Base-by-base conservation (phyloP, 1,140 invertebrate genomes). In the Leptinotarsa undecemlineata region DNA sequence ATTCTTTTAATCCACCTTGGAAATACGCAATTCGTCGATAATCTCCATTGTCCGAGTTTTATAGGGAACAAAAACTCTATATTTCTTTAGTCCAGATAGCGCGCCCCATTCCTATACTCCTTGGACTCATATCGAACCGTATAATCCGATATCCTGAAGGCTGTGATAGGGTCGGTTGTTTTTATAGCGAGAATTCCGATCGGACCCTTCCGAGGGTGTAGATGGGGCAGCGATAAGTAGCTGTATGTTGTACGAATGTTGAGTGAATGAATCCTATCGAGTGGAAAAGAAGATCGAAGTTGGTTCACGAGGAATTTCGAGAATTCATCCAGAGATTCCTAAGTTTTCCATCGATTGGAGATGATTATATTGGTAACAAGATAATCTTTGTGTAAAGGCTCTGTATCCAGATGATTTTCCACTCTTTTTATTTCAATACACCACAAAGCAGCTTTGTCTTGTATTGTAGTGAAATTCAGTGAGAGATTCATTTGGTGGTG, bases 101-200 rank as follows among this genome's bases (percentile, higher is more conserved):
- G 33, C n/a, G 1, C 15, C 51, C 51, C 51, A 57, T 57, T 57
- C 51, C 33, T 57, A 1, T 57, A 57, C 51, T 57, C n/a, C 51
- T 17, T 57, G 51, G 51, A 57, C 15, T 57, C n/a, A 57, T 57
- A 19, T 57, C 51, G 51, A 57, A 57, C 51, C 51, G 17, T 17
- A 57, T 57, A 57, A 57, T 57, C 51, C n/a, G 51, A 57, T 57
- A 57, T 57, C 51, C 51, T n/a, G 51, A 57, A 57, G 51, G 51
- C 51, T 57, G 15, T 57, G 51, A 57, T 57, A 19, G 51, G 51
- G n/a, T 57, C 51, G 51, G 17, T 57, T 57, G 51, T 57, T 57
- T 57, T 57, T 57, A 57, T 57, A 57, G 51, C 15, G 17, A 19
- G 17, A 57, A 57, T 57, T 57, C 6, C n/a, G n/a, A 17, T 57